Conservation (phyloP, 1,140 invertebrate genomes). For the Ceratina calcarata region DNA sequence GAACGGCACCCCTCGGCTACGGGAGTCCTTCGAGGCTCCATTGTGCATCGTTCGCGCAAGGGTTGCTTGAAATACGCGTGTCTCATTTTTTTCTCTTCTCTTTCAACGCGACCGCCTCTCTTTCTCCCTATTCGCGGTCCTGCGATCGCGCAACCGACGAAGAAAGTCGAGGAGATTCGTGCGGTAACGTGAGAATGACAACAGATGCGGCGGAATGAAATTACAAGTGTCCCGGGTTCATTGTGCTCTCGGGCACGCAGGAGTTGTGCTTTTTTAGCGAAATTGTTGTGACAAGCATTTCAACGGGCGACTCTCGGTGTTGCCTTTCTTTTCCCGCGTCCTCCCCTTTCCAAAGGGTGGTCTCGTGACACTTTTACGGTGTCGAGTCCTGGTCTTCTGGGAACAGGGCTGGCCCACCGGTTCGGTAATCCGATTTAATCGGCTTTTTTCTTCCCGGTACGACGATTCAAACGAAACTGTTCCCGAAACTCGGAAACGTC, state of each 20-base stretch:
- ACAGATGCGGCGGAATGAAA: slow-evolving; percentile 74
- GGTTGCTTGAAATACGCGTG: slow-evolving; percentile 66
- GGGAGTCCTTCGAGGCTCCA: slow-evolving; percentile 46
- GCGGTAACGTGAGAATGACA: slow-evolving; percentile 74
- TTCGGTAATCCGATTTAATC: slow-evolving; percentile 68
- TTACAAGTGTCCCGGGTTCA: slow-evolving; percentile 68
- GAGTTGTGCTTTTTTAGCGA: slow-evolving; percentile 70
- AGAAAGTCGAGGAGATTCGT: slow-evolving; percentile 55
- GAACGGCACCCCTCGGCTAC: slow-evolving; percentile 40
- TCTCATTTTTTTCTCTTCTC: slow-evolving; percentile 47
- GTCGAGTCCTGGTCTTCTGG: slow-evolving; percentile 68
- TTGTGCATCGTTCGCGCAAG: slow-evolving; percentile 58
- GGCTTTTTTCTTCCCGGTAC: slow-evolving; percentile 57
- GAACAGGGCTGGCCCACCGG: slow-evolving; percentile 60
- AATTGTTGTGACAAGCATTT: slow-evolving; percentile 75
- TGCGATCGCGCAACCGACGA: slow-evolving; percentile 20
- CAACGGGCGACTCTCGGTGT: slow-evolving; percentile 55
- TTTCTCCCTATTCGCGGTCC: background rate
- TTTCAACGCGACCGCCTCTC: slow-evolving; percentile 36
- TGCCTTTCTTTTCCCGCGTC: slow-evolving; percentile 35
- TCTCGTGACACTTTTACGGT: slow-evolving; percentile 67
- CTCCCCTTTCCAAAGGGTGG: slow-evolving; percentile 51
- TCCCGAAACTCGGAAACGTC: slow-evolving; percentile 38
- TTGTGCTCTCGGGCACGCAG: slow-evolving; percentile 28
- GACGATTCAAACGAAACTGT: slow-evolving; percentile 46